Evolutionary conservation across 2,113 vertebrate species (phyloP).

Genomic region (Lampris megalopsis): DNA sequence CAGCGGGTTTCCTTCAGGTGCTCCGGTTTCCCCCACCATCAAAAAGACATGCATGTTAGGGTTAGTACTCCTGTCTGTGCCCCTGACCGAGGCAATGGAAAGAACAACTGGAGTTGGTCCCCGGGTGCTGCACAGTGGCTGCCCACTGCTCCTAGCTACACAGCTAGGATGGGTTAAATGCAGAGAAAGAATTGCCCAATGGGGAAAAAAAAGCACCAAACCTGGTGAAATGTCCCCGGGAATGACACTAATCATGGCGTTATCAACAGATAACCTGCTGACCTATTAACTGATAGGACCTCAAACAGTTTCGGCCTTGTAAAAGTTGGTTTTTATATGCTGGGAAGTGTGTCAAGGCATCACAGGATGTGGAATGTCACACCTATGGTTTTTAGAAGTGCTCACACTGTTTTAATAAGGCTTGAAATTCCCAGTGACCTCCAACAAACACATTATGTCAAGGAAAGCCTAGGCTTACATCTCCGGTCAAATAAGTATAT

Average conservation of each 20-base stretch:
- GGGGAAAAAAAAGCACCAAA: neutral
- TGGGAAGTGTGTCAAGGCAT: conserved; percentile 30
- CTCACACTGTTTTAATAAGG: conserved; percentile 1
- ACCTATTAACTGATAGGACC: conserved; percentile 30
- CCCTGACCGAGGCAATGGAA: too few species aligned
- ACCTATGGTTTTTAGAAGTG: neutral
- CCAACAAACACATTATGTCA: neutral
- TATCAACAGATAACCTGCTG: conserved; percentile 11
- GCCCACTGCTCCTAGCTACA: too few species aligned
- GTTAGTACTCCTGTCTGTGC: too few species aligned
- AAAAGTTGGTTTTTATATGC: conserved; percentile 3
- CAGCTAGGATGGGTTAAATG: too few species aligned
- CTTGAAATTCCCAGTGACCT: conserved; percentile 21
- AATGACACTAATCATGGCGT: neutral
- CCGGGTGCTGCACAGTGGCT: too few species aligned
- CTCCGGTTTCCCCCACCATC: too few species aligned
- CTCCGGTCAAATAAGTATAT: conserved; percentile 26
- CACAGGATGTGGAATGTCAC: neutral
- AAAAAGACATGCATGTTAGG: too few species aligned
- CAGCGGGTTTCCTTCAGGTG: too few species aligned
- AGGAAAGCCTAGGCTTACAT: neutral
- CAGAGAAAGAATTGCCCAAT: too few species aligned
- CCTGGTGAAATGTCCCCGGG: neutral
- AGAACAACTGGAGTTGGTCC: too few species aligned
- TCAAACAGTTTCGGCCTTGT: conserved; percentile 16